Conservation (phyloP, 2,888 invertebrate species). For the Tethea ocularis region DNA sequence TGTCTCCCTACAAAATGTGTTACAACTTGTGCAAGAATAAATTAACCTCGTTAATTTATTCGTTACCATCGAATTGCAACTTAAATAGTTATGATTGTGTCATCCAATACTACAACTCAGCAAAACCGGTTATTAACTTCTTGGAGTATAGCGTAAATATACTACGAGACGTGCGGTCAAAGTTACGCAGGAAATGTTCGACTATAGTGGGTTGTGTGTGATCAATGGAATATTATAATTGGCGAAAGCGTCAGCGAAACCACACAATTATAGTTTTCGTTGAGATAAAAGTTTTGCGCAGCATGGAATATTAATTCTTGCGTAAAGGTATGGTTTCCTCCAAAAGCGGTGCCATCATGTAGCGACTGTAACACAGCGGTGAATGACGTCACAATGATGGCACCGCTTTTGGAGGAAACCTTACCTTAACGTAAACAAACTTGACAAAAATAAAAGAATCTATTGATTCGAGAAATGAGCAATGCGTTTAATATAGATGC, state of each 20-base stretch:
- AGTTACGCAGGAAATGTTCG: constrained; percentile 15
- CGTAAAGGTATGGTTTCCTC: no score
- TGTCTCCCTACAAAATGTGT: constrained; percentile 16
- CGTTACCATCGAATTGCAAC: constrained; percentile 18
- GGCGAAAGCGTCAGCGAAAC: constrained; percentile 41
- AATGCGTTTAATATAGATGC: no score
- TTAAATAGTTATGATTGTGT: constrained; percentile 42
- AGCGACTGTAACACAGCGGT: no score
- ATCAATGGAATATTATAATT: constrained; percentile 39
- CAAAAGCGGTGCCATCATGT: no score
- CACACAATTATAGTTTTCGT: neutral
- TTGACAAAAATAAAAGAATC: no score
- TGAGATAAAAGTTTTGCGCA: neutral
- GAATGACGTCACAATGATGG: no score
- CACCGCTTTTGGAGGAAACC: no score
- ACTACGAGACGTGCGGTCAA: constrained; percentile 17
- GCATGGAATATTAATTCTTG: neutral
- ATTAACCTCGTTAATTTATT: constrained; percentile 2
- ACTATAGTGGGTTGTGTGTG: constrained; percentile 22
- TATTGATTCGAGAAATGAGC: no score
- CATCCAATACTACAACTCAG: constrained; percentile 34
- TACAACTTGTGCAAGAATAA: constrained; percentile 18
- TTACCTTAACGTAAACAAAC: no score
- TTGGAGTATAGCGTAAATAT: constrained; percentile 37
- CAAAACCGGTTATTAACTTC: constrained; percentile 44